Evolutionary conservation across 1,140 invertebrate species (phyloP).

Genomic region (Heliconius himera): DNA sequence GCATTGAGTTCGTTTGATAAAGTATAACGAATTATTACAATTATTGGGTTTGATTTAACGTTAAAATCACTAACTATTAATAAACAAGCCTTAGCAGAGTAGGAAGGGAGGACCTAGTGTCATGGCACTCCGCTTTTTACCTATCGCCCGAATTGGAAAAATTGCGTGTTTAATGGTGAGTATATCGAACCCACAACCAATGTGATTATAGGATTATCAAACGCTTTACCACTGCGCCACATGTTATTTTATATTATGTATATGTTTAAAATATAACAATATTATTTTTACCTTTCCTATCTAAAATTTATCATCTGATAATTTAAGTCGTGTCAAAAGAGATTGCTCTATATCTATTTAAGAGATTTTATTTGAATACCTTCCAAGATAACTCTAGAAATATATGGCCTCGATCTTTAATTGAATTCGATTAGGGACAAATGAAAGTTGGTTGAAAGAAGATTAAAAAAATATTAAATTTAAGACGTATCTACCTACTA

Average conservation of each 20-base stretch:
- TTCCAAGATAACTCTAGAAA: slow-evolving; percentile 11
- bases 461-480: not conserved
- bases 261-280: not conserved
- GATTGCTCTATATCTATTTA: not conserved
- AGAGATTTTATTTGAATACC: slow-evolving; percentile 7
- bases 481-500: no score
- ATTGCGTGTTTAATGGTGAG: no score
- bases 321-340: not conserved
- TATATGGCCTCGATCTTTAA: slow-evolving; percentile 7
- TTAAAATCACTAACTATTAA: not conserved
- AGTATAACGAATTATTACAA: not conserved
- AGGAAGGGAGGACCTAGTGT: no score
- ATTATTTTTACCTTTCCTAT: not conserved
- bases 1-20: not conserved
- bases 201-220: no score
- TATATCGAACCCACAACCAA: no score
- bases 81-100: not conserved
- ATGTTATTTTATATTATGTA: no score
- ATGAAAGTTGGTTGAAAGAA: not conserved
- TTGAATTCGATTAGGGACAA: not conserved
- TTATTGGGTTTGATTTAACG: not conserved
- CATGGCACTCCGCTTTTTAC: no score
- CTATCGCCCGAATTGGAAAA: no score
- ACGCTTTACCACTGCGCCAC: no score
- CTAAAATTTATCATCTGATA: not conserved